Evolutionary conservation across 2,888 invertebrate species (phyloP).

Genomic region (Aleiodes alternator): DNA sequence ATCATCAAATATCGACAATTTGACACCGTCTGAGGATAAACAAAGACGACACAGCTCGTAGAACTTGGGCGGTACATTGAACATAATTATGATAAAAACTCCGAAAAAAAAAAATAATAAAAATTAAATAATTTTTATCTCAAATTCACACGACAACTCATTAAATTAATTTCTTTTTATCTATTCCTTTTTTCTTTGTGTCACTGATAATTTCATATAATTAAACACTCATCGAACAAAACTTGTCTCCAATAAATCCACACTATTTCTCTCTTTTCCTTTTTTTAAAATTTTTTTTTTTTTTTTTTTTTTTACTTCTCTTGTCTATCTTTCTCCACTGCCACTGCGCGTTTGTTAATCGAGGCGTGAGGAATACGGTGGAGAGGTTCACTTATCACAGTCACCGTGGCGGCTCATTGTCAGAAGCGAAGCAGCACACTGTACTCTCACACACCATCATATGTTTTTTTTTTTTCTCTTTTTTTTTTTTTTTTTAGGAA

Average conservation of each 20-base stretch:
- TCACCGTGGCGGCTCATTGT: conserved; percentile 72
- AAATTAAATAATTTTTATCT: conserved; percentile 15
- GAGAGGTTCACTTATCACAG: conserved; percentile 69
- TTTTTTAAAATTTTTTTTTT: conserved; percentile 63
- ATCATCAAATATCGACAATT: conserved; percentile 86
- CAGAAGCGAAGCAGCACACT: conserved; percentile 65
- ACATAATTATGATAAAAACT: conserved; percentile 83
- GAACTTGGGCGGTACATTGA: conserved; percentile 94
- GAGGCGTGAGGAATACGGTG: conserved; percentile 54
- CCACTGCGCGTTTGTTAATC: conserved; percentile 54
- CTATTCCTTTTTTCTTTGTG: too few species aligned
- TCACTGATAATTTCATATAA: neutral
- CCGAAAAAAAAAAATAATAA: conserved; percentile 1
- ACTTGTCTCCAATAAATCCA: neutral
- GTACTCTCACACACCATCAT: conserved; percentile 54
- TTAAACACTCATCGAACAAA: conserved; percentile 4
- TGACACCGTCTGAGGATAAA: conserved; percentile 87
- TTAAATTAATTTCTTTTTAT: too few species aligned
- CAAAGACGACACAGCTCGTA: conserved; percentile 96
- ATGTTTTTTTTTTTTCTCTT: conserved; percentile 7
- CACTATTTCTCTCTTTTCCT: conserved; percentile 34
- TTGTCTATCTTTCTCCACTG: conserved; percentile 69
- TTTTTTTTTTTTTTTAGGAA: neutral
- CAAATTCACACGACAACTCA: too few species aligned
- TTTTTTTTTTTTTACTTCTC: conserved; percentile 34